phyloP scores from a whole-genome alignment of 2,888 invertebrate genomes.

The Alviniconcha strummeri region DNA sequence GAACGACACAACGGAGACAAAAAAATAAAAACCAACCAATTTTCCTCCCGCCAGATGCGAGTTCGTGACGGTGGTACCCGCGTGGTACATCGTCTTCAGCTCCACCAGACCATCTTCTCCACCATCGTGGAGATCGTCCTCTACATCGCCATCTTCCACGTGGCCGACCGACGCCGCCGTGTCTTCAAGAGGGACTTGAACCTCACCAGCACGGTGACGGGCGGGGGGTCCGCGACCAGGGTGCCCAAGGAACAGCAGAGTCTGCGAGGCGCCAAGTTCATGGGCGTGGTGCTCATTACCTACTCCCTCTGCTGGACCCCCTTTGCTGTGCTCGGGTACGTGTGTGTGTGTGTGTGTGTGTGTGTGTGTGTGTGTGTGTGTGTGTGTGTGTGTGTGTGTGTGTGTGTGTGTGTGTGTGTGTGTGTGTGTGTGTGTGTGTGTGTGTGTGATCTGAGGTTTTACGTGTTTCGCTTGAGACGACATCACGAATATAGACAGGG shows the following conservation, averaged over 20 bases:
- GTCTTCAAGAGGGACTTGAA: not conserved
- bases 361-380: too few relatives aligned
- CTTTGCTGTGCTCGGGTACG: slow-evolving; percentile 24
- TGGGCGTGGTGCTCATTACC: slow-evolving; percentile 24
- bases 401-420: too few relatives aligned
- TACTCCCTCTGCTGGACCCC: slow-evolving; percentile 28
- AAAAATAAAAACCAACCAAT: too few relatives aligned
- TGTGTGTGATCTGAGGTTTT: too few relatives aligned
- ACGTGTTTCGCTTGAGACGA: too few relatives aligned
- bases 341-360: not conserved
- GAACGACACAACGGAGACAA: too few relatives aligned
- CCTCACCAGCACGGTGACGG: not conserved
- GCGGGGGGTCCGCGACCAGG: not conserved
- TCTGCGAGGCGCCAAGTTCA: slow-evolving; percentile 32
- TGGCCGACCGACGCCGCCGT: slow-evolving; percentile 22
- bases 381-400: too few relatives aligned
- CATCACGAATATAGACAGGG: too few relatives aligned
- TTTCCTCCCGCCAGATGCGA: slow-evolving; percentile 1
- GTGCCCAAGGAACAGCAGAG: slow-evolving; percentile 22
- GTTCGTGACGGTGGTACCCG: slow-evolving; percentile 20
- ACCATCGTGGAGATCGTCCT: slow-evolving; percentile 21
- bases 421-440: too few relatives aligned
- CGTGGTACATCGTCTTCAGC: slow-evolving; percentile 21
- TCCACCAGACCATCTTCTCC: slow-evolving; percentile 18
- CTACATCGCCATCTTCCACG: slow-evolving; percentile 27